Evolutionary conservation across 2,113 vertebrate species (phyloP).

Genomic region (Rhodinocichla rosea): DNA sequence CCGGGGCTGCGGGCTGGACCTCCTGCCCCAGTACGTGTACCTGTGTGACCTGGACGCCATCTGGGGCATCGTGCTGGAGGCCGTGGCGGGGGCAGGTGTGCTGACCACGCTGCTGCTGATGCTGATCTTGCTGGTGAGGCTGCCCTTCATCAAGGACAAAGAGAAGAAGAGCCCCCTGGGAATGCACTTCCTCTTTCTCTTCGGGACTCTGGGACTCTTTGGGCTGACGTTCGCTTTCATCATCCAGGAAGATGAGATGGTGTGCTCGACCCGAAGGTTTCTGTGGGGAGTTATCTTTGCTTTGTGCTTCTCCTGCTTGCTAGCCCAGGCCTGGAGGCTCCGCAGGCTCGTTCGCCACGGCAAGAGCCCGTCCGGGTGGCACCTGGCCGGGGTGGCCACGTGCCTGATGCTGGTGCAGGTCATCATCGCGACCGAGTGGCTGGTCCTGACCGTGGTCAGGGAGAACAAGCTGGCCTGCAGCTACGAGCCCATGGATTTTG

Average conservation of each 20-base stretch:
- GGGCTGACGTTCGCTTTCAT: slow-evolving; percentile 92
- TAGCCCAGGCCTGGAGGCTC: slow-evolving; percentile 88
- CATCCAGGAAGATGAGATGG: slow-evolving; percentile 85
- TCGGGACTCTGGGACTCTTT: slow-evolving; percentile 88
- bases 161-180: slow-evolving; percentile 89
- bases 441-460: slow-evolving; percentile 87
- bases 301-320: slow-evolving; percentile 91
- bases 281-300: slow-evolving; percentile 93
- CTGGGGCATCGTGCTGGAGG: slow-evolving; percentile 93
- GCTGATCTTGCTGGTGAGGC: slow-evolving; percentile 85
- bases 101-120: slow-evolving; percentile 84
- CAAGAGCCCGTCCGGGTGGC: slow-evolving; percentile 85
- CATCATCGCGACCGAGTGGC: slow-evolving; percentile 91
- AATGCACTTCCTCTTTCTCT: slow-evolving; percentile 87
- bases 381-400: slow-evolving; percentile 80
- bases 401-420: slow-evolving; percentile 90
- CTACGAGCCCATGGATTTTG: slow-evolving; percentile 91
- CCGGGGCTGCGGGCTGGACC: slow-evolving; percentile 87
- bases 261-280: slow-evolving; percentile 86
- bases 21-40: slow-evolving; percentile 84
- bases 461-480: slow-evolving; percentile 85
- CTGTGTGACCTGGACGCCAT: slow-evolving; percentile 94
- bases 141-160: slow-evolving; percentile 88
- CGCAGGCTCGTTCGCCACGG: slow-evolving; percentile 83
- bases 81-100: slow-evolving; percentile 82